These are phyloP conservation scores for Chymomyza costata DNA, from an alignment of 1,140 invertebrate genomes.

Conservation along the genomic window DNA sequence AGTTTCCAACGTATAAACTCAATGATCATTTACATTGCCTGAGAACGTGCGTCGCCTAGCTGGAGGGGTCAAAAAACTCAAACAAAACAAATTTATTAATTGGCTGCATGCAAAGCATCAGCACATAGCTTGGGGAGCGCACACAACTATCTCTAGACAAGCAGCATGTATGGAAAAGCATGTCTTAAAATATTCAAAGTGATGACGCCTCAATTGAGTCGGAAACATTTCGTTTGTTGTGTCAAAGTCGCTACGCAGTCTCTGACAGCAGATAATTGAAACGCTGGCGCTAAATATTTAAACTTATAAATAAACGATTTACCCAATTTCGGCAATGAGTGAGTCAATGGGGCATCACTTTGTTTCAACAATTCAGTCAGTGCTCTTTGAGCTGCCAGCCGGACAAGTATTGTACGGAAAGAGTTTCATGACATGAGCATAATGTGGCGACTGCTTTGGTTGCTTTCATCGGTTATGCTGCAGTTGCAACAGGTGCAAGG, in stretches of 20 bases:
- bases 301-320: slow-evolving; percentile 25
- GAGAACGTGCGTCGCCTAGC: too few relatives aligned
- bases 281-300: slow-evolving; percentile 34
- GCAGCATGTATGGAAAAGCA: slow-evolving; percentile 31
- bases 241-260: slow-evolving; percentile 8
- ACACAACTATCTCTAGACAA: neutral
- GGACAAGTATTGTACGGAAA: slow-evolving; percentile 6
- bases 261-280: slow-evolving; percentile 46
- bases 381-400: slow-evolving; percentile 27
- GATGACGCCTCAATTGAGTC: slow-evolving; percentile 49
- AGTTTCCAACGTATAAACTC: too few relatives aligned
- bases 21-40: too few relatives aligned
- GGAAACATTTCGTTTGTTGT: slow-evolving; percentile 1
- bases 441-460: slow-evolving; percentile 13
- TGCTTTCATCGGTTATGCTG: slow-evolving; percentile 7
- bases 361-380: slow-evolving; percentile 10
- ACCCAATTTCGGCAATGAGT: slow-evolving; percentile 27
- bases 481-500: slow-evolving; percentile 6
- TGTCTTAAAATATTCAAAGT: slow-evolving; percentile 25
- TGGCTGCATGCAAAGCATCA: slow-evolving; percentile 3
- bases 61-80: slow-evolving; percentile 58
- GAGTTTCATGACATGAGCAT: too few relatives aligned
- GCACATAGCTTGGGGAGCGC: neutral
- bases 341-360: neutral
- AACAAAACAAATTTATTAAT: slow-evolving; percentile 23